Conservation (phyloP, 1,140 invertebrate species). For the Musca vetustissima region DNA sequence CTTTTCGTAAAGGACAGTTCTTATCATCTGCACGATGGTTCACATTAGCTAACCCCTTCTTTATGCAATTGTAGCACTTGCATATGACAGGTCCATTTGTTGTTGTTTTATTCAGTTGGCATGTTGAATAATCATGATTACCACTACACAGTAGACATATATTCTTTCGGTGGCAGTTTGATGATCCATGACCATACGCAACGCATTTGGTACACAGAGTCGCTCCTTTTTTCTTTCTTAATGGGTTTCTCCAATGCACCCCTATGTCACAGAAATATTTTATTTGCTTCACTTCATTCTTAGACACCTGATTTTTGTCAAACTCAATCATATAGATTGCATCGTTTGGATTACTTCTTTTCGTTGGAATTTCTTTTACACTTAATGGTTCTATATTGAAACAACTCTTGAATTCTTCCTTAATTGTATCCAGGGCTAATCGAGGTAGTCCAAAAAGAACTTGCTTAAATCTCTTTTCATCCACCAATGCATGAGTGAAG, state of each 20-base stretch:
- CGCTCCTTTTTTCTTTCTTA: neutral
- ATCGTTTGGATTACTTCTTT: neutral
- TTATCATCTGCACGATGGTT: neutral
- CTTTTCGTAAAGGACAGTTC: neutral
- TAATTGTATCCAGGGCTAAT: neutral
- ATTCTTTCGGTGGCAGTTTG: neutral
- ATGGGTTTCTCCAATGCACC: neutral
- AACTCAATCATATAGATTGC: neutral
- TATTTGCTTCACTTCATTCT: neutral
- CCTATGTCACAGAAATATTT: neutral
- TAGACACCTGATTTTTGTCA: neutral
- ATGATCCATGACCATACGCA: neutral
- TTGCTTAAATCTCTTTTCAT: neutral
- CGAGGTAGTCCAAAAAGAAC: neutral
- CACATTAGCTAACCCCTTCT: neutral
- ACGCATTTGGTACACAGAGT: neutral
- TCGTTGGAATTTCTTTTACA: neutral
- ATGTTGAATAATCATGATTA: neutral
- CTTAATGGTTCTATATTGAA: conserved; percentile 1
- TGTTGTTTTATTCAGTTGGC: neutral
- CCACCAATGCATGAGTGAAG: neutral
- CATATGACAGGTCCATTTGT: neutral
- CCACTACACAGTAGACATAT: neutral
- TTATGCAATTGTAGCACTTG: neutral
- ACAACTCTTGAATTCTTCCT: neutral